These are phyloP conservation scores for Sarcophaga caerulescens DNA, from an alignment of 2,888 invertebrate genomes.

Conservation along the genomic window DNA sequence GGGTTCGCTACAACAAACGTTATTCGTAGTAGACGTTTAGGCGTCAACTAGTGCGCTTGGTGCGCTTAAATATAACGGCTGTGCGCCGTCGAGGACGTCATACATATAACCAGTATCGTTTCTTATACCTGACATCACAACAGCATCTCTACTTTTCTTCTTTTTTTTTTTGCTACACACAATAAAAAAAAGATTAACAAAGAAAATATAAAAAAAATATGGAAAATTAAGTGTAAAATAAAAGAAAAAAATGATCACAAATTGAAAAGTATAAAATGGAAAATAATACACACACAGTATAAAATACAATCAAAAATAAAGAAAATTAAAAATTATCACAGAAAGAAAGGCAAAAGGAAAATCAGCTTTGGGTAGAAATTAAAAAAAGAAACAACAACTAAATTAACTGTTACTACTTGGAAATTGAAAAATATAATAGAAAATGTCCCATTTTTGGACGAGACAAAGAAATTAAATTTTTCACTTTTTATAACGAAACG, in stretches of 20 bases:
- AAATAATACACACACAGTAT: no score
- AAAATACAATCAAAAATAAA: constrained; percentile 1
- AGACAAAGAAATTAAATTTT: constrained; percentile 52
- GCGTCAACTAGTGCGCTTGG: constrained; percentile 82
- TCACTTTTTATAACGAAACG: constrained; percentile 27
- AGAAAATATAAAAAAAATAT: constrained; percentile 35
- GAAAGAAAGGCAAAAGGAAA: no score
- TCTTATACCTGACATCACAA: constrained; percentile 58
- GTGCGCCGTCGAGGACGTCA: constrained; percentile 69
- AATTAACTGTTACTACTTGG: background rate
- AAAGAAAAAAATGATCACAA: no score
- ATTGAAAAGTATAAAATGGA: no score
- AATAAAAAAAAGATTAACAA: constrained; percentile 38
- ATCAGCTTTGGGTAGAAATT: no score
- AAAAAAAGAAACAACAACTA: constrained; percentile 59
- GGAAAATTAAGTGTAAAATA: constrained; percentile 52
- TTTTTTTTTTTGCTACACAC: constrained; percentile 17
- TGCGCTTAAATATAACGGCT: constrained; percentile 80
- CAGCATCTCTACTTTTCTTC: constrained; percentile 44
- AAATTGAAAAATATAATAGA: constrained; percentile 3
- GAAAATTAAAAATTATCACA: constrained; percentile 28
- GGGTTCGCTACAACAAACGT: constrained; percentile 81
- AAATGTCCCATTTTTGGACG: constrained; percentile 40
- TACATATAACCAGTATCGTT: constrained; percentile 59
- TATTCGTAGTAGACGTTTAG: constrained; percentile 82